phyloP scores from a whole-genome alignment of 2,797 vertebrate species.

The Antennarius maculatus region DNA sequence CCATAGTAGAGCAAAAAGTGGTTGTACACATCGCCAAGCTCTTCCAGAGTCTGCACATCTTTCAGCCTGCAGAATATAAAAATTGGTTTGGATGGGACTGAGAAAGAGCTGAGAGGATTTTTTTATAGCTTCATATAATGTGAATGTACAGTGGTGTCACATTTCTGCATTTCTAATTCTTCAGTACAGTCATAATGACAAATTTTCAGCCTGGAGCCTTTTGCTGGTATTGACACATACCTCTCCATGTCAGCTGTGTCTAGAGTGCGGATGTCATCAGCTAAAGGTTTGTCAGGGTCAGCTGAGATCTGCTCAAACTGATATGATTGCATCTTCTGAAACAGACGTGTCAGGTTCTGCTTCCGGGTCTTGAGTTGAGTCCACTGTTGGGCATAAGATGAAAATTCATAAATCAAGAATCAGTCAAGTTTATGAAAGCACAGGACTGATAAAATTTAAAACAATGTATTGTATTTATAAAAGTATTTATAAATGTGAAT shows the following conservation, averaged over 20 bases:
- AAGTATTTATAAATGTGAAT: too few species aligned
- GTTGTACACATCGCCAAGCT: slow-evolving; percentile 96
- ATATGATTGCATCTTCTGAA: slow-evolving; percentile 98
- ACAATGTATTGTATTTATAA: too few species aligned
- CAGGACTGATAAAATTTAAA: neutral
- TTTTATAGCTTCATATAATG: neutral
- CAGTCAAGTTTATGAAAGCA: neutral
- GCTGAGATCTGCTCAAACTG: slow-evolving; percentile 99
- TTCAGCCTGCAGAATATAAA: slow-evolving; percentile 83
- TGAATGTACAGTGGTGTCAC: neutral
- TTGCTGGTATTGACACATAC: slow-evolving; percentile 60
- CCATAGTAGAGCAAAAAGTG: slow-evolving; percentile 99
- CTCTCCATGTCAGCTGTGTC: slow-evolving; percentile 97
- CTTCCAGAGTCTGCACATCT: slow-evolving; percentile 96
- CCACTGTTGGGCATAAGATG: slow-evolving; percentile 82
- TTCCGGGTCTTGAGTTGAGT: slow-evolving; percentile 96
- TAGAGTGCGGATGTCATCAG: slow-evolving; percentile 94
- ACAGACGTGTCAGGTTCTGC: slow-evolving; percentile 95
- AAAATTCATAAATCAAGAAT: slow-evolving; percentile 2
- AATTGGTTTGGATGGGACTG: neutral
- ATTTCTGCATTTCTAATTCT: neutral
- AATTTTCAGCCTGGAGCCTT: neutral
- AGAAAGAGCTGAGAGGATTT: neutral
- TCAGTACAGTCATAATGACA: neutral
- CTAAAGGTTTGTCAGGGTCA: slow-evolving; percentile 96